Conservation (phyloP, 2,113 vertebrate species). For the Gopherus flavomarginatus region DNA sequence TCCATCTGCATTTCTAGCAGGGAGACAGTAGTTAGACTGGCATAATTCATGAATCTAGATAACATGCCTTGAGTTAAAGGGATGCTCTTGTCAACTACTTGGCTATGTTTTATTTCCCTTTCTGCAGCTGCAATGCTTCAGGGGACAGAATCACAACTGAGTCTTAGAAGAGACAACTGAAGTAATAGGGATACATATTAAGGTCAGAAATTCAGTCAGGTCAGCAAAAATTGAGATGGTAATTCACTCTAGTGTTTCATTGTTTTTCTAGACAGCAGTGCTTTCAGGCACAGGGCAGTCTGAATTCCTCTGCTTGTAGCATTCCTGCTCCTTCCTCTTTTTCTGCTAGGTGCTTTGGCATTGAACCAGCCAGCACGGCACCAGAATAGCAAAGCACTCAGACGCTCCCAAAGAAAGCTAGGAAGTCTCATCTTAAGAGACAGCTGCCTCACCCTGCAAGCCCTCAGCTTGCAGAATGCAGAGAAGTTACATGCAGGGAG, state of each 20-base stretch:
- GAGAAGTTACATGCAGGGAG: neutral
- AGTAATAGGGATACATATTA: neutral
- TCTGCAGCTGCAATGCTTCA: neutral
- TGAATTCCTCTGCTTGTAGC: neutral
- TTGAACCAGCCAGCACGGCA: neutral
- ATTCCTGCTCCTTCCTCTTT: neutral
- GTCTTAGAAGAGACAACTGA: neutral
- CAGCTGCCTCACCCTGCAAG: neutral
- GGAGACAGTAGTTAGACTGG: neutral
- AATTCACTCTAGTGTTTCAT: neutral
- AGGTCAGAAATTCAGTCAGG: neutral
- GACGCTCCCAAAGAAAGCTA: accelerated
- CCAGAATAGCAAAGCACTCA: neutral
- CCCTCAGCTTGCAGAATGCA: accelerated
- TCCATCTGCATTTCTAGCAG: neutral
- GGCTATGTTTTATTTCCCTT: conserved; percentile 8
- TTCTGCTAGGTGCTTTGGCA: neutral
- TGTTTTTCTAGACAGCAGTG: neutral
- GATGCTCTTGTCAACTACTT: neutral
- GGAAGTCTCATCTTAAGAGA: neutral
- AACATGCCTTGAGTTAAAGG: neutral
- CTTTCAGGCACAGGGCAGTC: neutral
- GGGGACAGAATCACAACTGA: conserved; percentile 18
- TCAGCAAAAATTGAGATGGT: neutral
- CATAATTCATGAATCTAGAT: neutral